These are phyloP conservation scores for Ectropis grisescens DNA, from an alignment of 1,140 invertebrate genomes.

Conservation along the genomic window DNA sequence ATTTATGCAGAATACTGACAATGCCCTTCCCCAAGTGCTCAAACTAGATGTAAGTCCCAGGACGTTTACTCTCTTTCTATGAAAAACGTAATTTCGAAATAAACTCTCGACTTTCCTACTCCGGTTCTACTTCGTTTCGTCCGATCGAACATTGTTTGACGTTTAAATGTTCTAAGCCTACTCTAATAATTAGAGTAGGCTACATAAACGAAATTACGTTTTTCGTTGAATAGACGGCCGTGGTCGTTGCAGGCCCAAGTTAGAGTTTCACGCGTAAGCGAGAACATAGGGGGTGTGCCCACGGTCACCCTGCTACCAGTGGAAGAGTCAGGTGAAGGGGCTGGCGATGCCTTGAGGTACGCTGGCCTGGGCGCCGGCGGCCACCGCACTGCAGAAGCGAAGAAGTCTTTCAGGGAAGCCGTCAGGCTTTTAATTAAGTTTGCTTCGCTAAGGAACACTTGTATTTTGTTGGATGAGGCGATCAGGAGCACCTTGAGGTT, in stretches of 20 bases:
- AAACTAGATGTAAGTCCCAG: no score
- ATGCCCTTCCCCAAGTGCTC: no score
- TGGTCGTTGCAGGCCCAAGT: constrained; percentile 61
- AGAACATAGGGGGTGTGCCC: constrained; percentile 54
- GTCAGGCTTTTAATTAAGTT: constrained; percentile 47
- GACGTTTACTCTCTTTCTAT: no score
- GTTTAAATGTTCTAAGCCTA: no score
- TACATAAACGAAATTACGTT: no score
- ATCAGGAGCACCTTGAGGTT: constrained; percentile 49
- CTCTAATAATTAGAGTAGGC: no score
- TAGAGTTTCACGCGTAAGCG: constrained; percentile 37
- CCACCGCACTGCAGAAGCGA: constrained; percentile 46
- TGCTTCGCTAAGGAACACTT: constrained; percentile 52
- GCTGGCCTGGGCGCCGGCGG: constrained; percentile 53
- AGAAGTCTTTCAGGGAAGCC: constrained; percentile 50
- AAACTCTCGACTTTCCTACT: no score
- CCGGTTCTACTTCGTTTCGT: no score
- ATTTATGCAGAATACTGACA: no score
- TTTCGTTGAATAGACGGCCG: no score
- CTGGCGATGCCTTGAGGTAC: constrained; percentile 31
- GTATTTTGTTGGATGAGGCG: constrained; percentile 39
- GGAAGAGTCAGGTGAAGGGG: constrained; percentile 31
- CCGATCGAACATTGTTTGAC: no score
- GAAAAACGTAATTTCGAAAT: no score
- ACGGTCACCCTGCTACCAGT: constrained; percentile 38